Percentiles rank a stretch among this genome's conserved stretches.
These are phyloP conservation scores for Varanus komodoensis DNA, from an alignment of 2,113 vertebrate species.

Conservation along the genomic window DNA sequence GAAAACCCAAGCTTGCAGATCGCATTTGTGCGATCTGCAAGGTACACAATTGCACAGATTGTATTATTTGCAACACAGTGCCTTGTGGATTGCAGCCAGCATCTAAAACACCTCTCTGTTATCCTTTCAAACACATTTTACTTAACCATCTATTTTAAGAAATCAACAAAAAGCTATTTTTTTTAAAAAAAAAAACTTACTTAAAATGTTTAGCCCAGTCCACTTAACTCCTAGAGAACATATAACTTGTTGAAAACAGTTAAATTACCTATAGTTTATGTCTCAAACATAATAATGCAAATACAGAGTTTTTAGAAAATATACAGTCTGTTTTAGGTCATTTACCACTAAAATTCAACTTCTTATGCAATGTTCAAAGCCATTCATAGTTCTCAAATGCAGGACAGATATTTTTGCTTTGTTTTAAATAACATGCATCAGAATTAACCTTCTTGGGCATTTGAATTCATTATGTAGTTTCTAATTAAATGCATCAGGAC, in stretches of 20 bases:
- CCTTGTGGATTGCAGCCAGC: neutral
- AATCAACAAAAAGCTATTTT: too few relatives aligned
- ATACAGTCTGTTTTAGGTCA: neutral
- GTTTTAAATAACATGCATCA: neutral
- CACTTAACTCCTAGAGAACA: neutral
- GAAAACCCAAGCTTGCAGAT: neutral
- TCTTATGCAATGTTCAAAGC: neutral
- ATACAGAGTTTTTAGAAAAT: neutral
- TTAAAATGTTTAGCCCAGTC: neutral
- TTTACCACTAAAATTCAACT: neutral
- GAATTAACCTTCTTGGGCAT: neutral
- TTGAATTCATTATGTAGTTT: slow-evolving; percentile 16
- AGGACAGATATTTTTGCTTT: neutral
- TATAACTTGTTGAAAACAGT: neutral
- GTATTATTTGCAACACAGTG: neutral
- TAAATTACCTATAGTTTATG: neutral
- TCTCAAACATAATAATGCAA: neutral
- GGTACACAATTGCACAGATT: neutral
- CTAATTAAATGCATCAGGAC: slow-evolving; percentile 29
- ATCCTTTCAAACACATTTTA: neutral
- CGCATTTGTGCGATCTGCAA: neutral
- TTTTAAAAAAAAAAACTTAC: neutral
- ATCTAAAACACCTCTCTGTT: neutral
- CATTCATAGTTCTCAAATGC: neutral
- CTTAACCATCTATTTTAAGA: too few relatives aligned